These are phyloP conservation scores for Zaprionus gabonicus DNA, from an alignment of 1,140 invertebrate species.

Conservation along the genomic window DNA sequence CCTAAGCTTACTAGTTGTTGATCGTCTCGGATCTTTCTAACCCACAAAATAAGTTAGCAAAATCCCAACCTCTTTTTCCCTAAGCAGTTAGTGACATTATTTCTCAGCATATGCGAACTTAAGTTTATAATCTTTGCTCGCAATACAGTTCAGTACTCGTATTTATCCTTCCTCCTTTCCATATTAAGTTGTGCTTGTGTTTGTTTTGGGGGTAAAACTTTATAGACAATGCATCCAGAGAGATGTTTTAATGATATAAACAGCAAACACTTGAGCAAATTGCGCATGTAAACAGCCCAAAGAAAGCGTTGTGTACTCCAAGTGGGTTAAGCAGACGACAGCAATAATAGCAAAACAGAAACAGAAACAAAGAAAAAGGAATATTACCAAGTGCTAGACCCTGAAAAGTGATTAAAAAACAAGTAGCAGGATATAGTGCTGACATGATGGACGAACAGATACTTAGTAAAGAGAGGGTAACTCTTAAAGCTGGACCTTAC, in stretches of 20 bases:
- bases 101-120: not conserved
- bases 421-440: not conserved
- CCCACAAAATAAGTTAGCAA: not conserved
- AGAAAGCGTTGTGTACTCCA: constrained; percentile 34
- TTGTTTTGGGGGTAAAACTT: constrained; percentile 15
- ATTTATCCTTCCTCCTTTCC: not conserved
- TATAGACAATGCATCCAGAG: constrained; percentile 42
- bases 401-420: constrained; percentile 82
- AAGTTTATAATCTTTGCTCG: constrained; percentile 23
- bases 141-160: not conserved
- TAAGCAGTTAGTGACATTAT: not conserved
- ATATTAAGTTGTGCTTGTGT: constrained; percentile 13
- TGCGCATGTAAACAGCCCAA: constrained; percentile 71
- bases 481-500: too few relatives aligned
- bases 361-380: constrained; percentile 18
- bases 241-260: constrained; percentile 73
- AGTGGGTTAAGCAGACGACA: constrained; percentile 41
- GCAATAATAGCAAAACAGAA: constrained; percentile 9
- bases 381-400: constrained; percentile 61
- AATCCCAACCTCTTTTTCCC: not conserved
- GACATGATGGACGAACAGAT: not conserved
- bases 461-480: not conserved
- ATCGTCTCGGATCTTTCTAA: not conserved
- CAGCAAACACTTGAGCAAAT: constrained; percentile 77
- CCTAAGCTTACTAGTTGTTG: too few relatives aligned